Conservation (phyloP, 2,797 vertebrate species). For the Coregonus suidteri region DNA sequence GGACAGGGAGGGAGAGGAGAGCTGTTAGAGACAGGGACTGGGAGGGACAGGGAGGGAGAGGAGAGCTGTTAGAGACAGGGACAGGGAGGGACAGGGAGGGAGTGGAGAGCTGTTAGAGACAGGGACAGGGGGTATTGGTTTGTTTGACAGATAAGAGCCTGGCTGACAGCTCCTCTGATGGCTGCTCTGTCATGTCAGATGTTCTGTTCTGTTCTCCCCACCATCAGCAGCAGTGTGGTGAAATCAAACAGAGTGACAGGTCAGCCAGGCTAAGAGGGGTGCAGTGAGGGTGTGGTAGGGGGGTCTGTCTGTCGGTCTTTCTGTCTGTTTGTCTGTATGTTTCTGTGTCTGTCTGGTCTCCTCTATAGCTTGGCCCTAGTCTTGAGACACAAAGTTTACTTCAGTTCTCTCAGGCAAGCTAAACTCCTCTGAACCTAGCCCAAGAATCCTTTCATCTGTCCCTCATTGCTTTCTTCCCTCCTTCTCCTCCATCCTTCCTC, state of each 20-base stretch:
- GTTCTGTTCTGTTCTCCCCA: conserved; percentile 6
- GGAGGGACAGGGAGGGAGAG: not conserved
- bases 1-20: not conserved
- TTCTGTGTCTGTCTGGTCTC: not conserved
- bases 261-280: conserved; percentile 33
- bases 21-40: not conserved
- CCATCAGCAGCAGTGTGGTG: not conserved
- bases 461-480: too few relatives aligned
- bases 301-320: not conserved
- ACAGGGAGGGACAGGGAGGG: not conserved
- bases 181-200: conserved; percentile 59
- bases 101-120: not conserved
- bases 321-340: not conserved
- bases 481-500: too few relatives aligned
- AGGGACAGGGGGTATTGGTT: conserved; percentile 66
- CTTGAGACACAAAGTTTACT: not conserved
- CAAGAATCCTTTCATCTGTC: too few relatives aligned
- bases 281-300: not conserved
- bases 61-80: not conserved
- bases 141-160: conserved; percentile 56
- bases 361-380: not conserved
- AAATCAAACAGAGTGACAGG: conserved; percentile 56
- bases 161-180: conserved; percentile 60
- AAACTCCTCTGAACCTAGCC: too few relatives aligned
- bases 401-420: not conserved